Conservation (phyloP, 2,113 vertebrate genomes). For the Andinoacara biseriatus region DNA sequence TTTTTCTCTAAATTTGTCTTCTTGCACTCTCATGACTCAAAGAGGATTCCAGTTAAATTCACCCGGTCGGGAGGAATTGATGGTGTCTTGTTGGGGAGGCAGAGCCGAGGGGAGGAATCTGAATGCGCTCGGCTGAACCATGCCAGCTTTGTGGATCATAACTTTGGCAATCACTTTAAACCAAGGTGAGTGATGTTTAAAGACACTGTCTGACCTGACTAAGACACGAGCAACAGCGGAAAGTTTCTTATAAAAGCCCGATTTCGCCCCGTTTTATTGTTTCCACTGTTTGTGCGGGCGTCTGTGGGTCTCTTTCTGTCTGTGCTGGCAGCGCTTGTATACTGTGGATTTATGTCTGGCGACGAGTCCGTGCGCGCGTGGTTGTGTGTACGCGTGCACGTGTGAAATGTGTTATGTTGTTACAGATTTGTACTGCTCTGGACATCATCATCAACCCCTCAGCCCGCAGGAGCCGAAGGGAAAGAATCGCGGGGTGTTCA, state of each 20-base stretch:
- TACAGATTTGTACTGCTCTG: conserved; percentile 14
- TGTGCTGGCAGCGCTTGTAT: neutral
- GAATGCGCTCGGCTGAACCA: conserved; percentile 77
- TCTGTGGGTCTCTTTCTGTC: conserved; percentile 35
- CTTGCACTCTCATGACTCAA: conserved; percentile 58
- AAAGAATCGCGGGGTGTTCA: conserved; percentile 24
- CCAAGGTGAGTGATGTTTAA: conserved; percentile 73
- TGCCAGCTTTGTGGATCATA: conserved; percentile 81
- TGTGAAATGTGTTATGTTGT: conserved; percentile 25
- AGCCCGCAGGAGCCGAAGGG: conserved; percentile 3
- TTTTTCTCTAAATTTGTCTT: conserved; percentile 16
- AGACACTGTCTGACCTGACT: neutral
- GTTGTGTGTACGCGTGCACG: neutral
- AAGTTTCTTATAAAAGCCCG: conserved; percentile 39
- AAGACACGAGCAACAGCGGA: neutral
- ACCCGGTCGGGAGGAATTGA: conserved; percentile 66
- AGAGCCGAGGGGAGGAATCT: conserved; percentile 69
- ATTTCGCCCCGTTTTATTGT: neutral
- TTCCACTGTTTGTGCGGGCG: neutral
- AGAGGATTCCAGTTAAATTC: conserved; percentile 60
- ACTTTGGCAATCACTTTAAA: conserved; percentile 80
- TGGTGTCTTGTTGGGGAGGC: conserved; percentile 64
- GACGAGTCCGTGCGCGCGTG: neutral
- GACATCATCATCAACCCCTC: conserved; percentile 19
- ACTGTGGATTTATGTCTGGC: conserved; percentile 17